Conservation (phyloP, 2,113 vertebrate genomes). For the Spermophilus dauricus region DNA sequence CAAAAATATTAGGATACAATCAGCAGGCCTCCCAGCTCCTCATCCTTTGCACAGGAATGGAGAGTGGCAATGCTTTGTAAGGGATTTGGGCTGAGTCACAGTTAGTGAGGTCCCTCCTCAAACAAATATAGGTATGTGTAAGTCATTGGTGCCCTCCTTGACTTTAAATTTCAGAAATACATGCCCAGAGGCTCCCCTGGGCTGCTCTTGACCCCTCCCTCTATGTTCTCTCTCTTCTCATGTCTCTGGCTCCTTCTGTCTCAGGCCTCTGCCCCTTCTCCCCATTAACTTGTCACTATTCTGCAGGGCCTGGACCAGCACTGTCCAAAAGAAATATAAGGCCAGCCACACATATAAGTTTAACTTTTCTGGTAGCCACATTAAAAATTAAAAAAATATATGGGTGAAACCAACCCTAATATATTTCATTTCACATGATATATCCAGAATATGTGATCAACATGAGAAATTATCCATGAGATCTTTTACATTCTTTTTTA, state of each 20-base stretch:
- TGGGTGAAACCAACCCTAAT: background rate
- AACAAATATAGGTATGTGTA: background rate
- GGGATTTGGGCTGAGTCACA: background rate
- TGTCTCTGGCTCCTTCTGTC: background rate
- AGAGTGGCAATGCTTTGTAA: background rate
- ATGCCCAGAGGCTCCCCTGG: background rate
- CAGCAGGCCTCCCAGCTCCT: background rate
- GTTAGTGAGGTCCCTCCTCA: background rate
- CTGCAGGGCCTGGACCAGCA: background rate
- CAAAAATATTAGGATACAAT: background rate
- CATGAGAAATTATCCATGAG: background rate
- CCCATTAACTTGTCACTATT: background rate
- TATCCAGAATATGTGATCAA: background rate
- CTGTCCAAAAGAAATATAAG: background rate
- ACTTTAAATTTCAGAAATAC: slow-evolving; percentile 7
- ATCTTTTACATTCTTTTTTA: background rate
- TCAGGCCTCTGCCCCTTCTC: background rate
- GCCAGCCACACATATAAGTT: background rate
- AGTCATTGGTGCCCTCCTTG: background rate
- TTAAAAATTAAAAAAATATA: background rate
- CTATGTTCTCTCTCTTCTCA: background rate
- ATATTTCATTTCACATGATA: slow-evolving; percentile 17
- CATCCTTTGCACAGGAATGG: background rate
- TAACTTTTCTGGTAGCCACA: background rate
- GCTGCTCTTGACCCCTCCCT: background rate